Conservation (phyloP, 2,888 invertebrate species). For the Eumerus sabulonum region DNA sequence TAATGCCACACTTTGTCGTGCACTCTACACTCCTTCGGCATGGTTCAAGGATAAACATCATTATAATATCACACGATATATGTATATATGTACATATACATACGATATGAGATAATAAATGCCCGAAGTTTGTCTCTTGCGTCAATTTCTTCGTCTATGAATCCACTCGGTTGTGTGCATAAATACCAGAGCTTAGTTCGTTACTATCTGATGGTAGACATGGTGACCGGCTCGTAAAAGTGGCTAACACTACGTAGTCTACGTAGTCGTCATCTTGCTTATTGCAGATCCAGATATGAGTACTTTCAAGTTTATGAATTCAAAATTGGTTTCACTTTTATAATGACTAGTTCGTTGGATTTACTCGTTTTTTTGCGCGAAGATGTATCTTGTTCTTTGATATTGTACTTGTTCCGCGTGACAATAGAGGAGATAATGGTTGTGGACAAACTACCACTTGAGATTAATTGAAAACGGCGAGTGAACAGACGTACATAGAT, state of each 20-base stretch:
- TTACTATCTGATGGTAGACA: no score
- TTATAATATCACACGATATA: conserved; percentile 34
- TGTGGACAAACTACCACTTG: conserved; percentile 16
- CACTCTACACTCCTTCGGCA: conserved; percentile 16
- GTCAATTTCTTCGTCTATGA: not conserved
- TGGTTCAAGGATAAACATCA: conserved; percentile 63
- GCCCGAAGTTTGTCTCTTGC: conserved; percentile 6
- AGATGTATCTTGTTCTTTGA: conserved; percentile 33
- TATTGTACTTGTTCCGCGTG: conserved; percentile 13
- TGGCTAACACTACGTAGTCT: no score
- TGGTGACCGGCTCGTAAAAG: conserved; percentile 1
- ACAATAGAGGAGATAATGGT: conserved; percentile 33
- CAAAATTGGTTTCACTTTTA: conserved; percentile 44
- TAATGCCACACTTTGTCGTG: conserved; percentile 40
- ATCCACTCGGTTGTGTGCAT: no score
- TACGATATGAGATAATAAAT: no score
- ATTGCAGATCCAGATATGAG: not conserved
- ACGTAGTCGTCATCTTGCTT: not conserved
- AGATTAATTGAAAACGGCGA: conserved; percentile 18
- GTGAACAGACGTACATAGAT: no score
- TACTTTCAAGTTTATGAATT: conserved; percentile 16
- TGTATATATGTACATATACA: no score
- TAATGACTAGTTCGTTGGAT: no score
- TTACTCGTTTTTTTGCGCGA: conserved; percentile 8
- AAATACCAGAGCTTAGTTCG: no score